Percentiles rank a stretch among this genome's conserved stretches.
Evolutionary conservation across 2,113 vertebrate species (phyloP).

Genomic region (Phoxinus phoxinus): DNA sequence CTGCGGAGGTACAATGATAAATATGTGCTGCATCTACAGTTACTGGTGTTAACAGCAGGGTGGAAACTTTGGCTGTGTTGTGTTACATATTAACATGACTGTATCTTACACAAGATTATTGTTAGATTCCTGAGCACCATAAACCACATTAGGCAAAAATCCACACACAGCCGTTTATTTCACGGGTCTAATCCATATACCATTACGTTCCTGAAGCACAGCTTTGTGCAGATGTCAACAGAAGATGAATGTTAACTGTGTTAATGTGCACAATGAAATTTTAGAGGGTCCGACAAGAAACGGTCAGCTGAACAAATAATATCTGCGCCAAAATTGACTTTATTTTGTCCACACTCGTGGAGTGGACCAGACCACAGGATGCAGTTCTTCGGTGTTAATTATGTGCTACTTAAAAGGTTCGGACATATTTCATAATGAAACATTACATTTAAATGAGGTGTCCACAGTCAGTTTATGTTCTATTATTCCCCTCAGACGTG

Average conservation of each 20-base stretch:
- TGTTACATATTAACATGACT: constrained; percentile 4
- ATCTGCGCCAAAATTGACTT: constrained; percentile 72
- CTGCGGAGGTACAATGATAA: constrained; percentile 48
- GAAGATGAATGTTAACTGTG: constrained; percentile 85
- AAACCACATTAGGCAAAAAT: constrained; percentile 84
- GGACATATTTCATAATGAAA: constrained; percentile 8
- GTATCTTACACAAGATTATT: neutral
- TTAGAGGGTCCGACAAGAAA: constrained; percentile 76
- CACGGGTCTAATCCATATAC: constrained; percentile 69
- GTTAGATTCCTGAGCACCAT: constrained; percentile 76
- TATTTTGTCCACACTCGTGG: constrained; percentile 71
- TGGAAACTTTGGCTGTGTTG: constrained; percentile 78
- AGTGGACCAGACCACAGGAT: constrained; percentile 61
- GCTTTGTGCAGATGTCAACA: constrained; percentile 88
- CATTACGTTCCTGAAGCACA: constrained; percentile 83
- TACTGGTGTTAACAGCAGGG: constrained; percentile 74
- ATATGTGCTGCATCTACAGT: constrained; percentile 70
- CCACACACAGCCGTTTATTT: constrained; percentile 60
- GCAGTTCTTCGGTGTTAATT: constrained; percentile 30
- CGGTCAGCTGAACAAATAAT: constrained; percentile 82
- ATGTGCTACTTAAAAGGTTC: neutral
- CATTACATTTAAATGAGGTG: neutral
- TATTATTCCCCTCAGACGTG: neutral
- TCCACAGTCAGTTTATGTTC: neutral
- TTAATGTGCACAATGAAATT: constrained; percentile 82